These are phyloP conservation scores for Danaus chrysippus DNA, from an alignment of 2,888 invertebrate genomes.

Conservation along the genomic window DNA sequence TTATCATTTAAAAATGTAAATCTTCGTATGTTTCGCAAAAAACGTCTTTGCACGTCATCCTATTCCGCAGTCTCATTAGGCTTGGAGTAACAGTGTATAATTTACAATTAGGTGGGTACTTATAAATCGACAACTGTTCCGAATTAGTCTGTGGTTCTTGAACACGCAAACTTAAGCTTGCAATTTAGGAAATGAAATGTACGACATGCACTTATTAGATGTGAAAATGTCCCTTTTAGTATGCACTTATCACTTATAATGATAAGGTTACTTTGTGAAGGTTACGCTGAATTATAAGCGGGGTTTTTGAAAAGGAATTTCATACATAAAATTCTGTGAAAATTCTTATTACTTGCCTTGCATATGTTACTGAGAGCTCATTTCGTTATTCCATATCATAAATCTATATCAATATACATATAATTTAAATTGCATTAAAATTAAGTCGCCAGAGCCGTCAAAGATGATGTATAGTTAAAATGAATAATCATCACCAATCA, in stretches of 20 bases:
- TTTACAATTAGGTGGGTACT: constrained; percentile 5
- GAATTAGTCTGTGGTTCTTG: constrained; percentile 5
- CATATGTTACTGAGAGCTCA: too few relatives aligned
- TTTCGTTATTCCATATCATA: too few relatives aligned
- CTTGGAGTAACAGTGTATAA: constrained; percentile 2
- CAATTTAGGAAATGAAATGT: constrained; percentile 7
- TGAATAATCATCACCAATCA: constrained; percentile 42
- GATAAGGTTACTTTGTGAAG: background rate
- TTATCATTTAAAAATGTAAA: too few relatives aligned
- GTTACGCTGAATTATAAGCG: too few relatives aligned
- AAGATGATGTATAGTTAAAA: constrained; percentile 22
- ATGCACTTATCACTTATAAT: background rate
- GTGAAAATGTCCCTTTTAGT: background rate
- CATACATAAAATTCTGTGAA: too few relatives aligned
- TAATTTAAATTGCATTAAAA: constrained; percentile 11
- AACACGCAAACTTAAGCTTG: constrained; percentile 6
- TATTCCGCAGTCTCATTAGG: background rate
- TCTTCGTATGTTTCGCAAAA: too few relatives aligned
- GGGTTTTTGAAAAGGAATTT: too few relatives aligned
- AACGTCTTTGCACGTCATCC: background rate
- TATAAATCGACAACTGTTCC: constrained; percentile 7
- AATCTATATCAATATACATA: background rate
- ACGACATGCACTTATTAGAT: constrained; percentile 1
- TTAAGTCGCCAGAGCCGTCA: constrained; percentile 13
- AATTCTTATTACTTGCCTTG: too few relatives aligned